A percentile compares a stretch with the other conserved stretches of the same genome.
Evolutionary conservation across 2,888 invertebrate species (phyloP).

Genomic region (Pandemis cinnamomeana): DNA sequence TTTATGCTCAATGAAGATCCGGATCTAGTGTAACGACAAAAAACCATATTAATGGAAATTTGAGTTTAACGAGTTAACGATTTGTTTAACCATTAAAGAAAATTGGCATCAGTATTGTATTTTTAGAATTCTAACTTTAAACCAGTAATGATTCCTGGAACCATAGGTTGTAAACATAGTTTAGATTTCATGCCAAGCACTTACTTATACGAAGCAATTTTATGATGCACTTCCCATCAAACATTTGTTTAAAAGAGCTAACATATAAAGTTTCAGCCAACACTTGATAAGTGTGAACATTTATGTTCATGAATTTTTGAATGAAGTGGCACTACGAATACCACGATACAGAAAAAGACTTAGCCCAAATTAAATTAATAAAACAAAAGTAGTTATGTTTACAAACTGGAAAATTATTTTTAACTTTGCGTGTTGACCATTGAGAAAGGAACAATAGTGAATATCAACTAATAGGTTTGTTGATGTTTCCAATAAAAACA

Average conservation of each 20-base stretch:
- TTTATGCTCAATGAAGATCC: not conserved
- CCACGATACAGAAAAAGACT: not conserved
- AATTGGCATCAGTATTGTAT: too few species aligned
- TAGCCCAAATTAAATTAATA: too few species aligned
- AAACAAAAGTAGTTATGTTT: too few species aligned
- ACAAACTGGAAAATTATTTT: too few species aligned
- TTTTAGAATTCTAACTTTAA: not conserved
- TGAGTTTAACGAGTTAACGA: constrained; percentile 4
- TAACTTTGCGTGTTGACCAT: too few species aligned
- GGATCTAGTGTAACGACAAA: not conserved
- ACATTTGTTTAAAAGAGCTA: not conserved
- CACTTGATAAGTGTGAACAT: too few species aligned
- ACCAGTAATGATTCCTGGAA: not conserved
- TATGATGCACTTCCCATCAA: not conserved
- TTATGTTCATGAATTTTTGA: not conserved
- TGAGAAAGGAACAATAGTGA: not conserved
- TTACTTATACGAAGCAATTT: not conserved
- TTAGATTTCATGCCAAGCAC: not conserved
- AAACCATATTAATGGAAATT: constrained; percentile 14
- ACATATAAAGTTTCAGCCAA: not conserved
- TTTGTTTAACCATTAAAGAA: constrained; percentile 2
- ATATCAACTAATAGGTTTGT: not conserved
- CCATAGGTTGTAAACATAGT: not conserved
- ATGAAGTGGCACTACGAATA: not conserved
- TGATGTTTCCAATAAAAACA: not conserved